Percentiles rank a stretch among this genome's conserved stretches.
phyloP scores from a whole-genome alignment of 2,888 invertebrate genomes.

The Apamea monoglypha region DNA sequence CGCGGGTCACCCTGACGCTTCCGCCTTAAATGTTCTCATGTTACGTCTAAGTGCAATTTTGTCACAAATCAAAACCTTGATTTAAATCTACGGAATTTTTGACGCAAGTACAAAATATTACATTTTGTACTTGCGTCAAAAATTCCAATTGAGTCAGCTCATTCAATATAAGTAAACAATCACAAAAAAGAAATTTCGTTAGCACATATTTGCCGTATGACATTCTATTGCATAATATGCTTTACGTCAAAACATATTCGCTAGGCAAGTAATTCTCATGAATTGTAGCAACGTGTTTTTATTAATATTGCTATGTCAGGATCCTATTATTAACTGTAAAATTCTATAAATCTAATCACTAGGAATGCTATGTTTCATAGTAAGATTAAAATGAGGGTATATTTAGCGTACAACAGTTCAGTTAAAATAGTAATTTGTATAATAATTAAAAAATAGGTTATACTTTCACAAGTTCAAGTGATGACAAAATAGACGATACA shows the following conservation, averaged over 20 bases:
- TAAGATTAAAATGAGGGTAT: neutral
- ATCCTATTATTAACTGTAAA: constrained; percentile 9
- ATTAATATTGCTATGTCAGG: neutral
- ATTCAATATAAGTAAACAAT: constrained; percentile 13
- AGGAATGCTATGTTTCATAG: constrained; percentile 15
- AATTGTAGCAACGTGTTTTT: neutral
- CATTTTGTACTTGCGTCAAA: too few relatives aligned
- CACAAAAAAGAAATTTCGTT: neutral
- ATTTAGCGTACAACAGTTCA: neutral
- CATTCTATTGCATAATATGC: constrained; percentile 10
- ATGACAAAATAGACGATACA: neutral
- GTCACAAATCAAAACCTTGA: constrained; percentile 9
- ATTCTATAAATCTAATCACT: constrained; percentile 28
- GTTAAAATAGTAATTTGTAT: neutral
- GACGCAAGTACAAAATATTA: constrained; percentile 15
- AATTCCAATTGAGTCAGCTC: constrained; percentile 14
- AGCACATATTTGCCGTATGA: constrained; percentile 1
- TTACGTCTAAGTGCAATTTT: neutral
- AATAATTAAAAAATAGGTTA: neutral
- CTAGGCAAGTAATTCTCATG: constrained; percentile 28
- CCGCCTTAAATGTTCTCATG: neutral
- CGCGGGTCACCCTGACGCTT: neutral
- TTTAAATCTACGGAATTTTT: neutral
- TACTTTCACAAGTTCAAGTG: neutral
- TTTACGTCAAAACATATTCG: constrained; percentile 6